Evolutionary conservation across 2,797 vertebrate species (phyloP), one percentile per base, ranked within the genome.

Genomic region (Pogoniulus pusillus): DNA sequence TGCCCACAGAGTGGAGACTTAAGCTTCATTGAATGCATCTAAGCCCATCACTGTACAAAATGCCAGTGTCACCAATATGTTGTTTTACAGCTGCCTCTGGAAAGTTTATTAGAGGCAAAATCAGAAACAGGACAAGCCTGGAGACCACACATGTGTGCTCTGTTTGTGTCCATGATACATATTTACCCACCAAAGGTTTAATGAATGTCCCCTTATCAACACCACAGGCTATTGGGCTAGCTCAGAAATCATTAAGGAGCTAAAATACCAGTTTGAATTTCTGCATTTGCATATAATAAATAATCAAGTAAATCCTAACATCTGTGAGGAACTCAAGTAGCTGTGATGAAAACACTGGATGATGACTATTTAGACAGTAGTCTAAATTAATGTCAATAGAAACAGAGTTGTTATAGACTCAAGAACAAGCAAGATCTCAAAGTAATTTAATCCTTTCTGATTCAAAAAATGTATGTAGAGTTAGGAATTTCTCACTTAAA

Each of bases 291-390:
- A 93, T 14, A 69, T 74, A 82, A 93, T 72, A 92, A 89, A 83
- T 60, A 94, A 27, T 49, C 22, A n/a, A 59, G 53, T 89, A 70
- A 92, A 91, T 94, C 95, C 60, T 91, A 94, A 91, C 27, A 53
- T 49, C 6, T 95, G 30, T 70, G 58, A 53, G 51, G n/a, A 93
- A 76, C 24, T 91, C 35, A 80, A 87, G 85, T 85, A 85, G 4
- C 29, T 16, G 34, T 19, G 54, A 35, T 16, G 18, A 86, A 91
- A 96, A 82, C 32, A 59, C 2, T 49, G 9, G 7, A 3, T 68
- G 76, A 60, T 22, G 5, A 2, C 4, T 68, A 4, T 49, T 77
- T 59, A 53, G 85, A 59, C 3, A 81, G 8, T 12, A 53, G 7
- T 27, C 10, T 64, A 79, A 92, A 71, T 51, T 57, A 57, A 58